Percentiles rank a stretch among this genome's conserved stretches.
phyloP scores from a whole-genome alignment of 2,888 invertebrate species.

The Sicus ferrugineus region DNA sequence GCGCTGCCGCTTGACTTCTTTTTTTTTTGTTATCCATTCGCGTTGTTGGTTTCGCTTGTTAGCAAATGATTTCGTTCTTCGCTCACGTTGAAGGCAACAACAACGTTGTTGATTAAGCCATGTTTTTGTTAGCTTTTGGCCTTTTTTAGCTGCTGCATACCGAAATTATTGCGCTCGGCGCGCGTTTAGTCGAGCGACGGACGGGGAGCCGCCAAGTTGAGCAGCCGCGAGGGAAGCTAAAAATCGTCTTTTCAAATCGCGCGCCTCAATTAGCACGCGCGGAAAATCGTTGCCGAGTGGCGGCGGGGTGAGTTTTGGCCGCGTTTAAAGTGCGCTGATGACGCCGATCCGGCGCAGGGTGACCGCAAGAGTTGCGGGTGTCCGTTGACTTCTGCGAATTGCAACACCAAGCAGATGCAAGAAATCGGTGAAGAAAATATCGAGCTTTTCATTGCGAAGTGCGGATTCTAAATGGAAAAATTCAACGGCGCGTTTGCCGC shows the following conservation, averaged over 20 bases:
- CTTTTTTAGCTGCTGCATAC: slow-evolving; percentile 10
- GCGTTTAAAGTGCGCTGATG: background rate
- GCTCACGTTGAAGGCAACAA: background rate
- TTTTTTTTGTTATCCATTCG: background rate
- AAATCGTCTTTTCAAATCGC: slow-evolving; percentile 3
- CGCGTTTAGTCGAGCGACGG: slow-evolving; percentile 58
- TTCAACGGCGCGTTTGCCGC: too few species aligned
- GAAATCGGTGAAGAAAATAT: too few species aligned
- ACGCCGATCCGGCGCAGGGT: background rate
- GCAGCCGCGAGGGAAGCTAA: background rate
- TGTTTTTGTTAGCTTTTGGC: slow-evolving; percentile 18
- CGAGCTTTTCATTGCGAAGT: too few species aligned
- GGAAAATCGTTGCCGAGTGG: background rate
- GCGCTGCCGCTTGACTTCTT: slow-evolving; percentile 8
- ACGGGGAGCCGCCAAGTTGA: slow-evolving; percentile 55
- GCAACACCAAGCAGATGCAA: too few species aligned
- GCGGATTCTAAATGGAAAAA: too few species aligned
- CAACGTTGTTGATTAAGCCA: background rate
- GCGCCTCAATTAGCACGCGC: background rate
- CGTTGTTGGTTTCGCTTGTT: too few species aligned
- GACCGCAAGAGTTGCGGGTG: background rate
- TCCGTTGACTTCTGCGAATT: too few species aligned
- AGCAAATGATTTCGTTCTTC: too few species aligned
- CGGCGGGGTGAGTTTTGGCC: background rate
- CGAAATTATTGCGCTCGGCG: slow-evolving; percentile 37